A percentile compares a stretch with the other conserved stretches of the same genome.
Evolutionary conservation across 2,888 invertebrate species (phyloP).

Genomic region (Drosophila austrosaltans): DNA sequence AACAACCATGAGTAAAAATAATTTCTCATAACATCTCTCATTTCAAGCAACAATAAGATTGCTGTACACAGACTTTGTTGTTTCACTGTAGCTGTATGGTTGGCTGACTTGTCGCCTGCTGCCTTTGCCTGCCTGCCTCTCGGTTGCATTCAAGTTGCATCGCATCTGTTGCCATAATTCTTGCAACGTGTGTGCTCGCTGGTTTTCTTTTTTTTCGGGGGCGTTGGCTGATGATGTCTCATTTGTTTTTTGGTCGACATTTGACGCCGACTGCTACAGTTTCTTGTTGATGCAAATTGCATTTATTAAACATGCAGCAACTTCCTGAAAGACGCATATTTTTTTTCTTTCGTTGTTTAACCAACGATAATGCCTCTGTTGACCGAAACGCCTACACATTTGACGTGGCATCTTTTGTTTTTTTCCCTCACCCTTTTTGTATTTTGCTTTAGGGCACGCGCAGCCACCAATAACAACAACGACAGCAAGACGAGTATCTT

Average conservation of each 20-base stretch:
- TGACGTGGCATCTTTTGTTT: constrained; percentile 11
- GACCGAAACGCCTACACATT: constrained; percentile 8
- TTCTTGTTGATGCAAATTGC: constrained; percentile 54
- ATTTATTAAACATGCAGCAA: constrained; percentile 38
- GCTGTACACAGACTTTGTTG: neutral
- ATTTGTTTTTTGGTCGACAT: constrained; percentile 63
- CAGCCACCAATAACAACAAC: constrained; percentile 18
- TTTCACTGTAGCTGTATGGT: neutral
- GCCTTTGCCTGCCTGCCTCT: neutral
- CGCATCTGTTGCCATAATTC: constrained; percentile 78
- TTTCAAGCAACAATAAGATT: neutral
- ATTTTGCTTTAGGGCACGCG: constrained; percentile 46
- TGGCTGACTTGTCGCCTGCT: constrained; percentile 29
- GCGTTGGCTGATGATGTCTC: constrained; percentile 64
- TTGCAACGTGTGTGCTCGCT: constrained; percentile 60
- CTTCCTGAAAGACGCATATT: constrained; percentile 37
- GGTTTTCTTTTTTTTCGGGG: constrained; percentile 24
- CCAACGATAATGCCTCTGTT: constrained; percentile 39
- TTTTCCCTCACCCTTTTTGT: constrained; percentile 24
- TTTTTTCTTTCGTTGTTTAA: constrained; percentile 20
- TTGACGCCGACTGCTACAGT: constrained; percentile 38
- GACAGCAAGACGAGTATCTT: constrained; percentile 39
- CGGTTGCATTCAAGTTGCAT: constrained; percentile 46
- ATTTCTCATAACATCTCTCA: too few relatives aligned
- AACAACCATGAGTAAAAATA: too few relatives aligned